Percentiles rank a stretch among this genome's conserved stretches.
phyloP scores from a whole-genome alignment of 2,888 invertebrate species.

The Melikaiella ostensackeni region DNA sequence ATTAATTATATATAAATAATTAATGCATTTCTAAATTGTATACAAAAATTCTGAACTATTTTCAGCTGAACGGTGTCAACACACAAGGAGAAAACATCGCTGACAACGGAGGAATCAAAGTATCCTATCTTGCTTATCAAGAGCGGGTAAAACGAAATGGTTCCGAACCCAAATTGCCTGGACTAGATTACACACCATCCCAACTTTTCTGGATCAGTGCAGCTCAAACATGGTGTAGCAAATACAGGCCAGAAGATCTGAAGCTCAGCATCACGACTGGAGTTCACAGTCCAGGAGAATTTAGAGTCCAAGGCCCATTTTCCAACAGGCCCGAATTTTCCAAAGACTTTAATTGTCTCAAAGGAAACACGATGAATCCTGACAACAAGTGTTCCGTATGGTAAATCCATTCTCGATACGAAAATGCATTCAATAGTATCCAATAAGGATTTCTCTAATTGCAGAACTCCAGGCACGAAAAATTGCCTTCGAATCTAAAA shows the following conservation, averaged over 20 bases:
- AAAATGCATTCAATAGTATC: background rate
- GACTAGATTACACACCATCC: conserved; percentile 83
- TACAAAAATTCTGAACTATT: conserved; percentile 52
- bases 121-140: conserved; percentile 90
- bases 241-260: conserved; percentile 82
- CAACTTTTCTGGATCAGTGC: conserved; percentile 83
- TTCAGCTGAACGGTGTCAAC: conserved; percentile 91
- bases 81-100: conserved; percentile 97
- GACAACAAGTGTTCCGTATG: conserved; percentile 81
- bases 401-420: conserved; percentile 70
- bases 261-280: conserved; percentile 90
- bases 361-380: conserved; percentile 81
- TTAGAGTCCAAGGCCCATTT: conserved; percentile 80
- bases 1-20: background rate
- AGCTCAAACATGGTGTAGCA: conserved; percentile 82
- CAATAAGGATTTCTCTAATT: background rate
- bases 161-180: conserved; percentile 84
- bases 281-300: conserved; percentile 84
- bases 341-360: conserved; percentile 81
- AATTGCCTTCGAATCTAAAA: background rate
- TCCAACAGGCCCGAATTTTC: conserved; percentile 81
- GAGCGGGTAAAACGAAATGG: conserved; percentile 84
- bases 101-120: conserved; percentile 95
- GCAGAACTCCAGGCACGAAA: background rate
- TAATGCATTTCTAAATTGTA: background rate